phyloP scores from a whole-genome alignment of 2,797 vertebrate species.

The Schizopygopsis pylzovi region DNA sequence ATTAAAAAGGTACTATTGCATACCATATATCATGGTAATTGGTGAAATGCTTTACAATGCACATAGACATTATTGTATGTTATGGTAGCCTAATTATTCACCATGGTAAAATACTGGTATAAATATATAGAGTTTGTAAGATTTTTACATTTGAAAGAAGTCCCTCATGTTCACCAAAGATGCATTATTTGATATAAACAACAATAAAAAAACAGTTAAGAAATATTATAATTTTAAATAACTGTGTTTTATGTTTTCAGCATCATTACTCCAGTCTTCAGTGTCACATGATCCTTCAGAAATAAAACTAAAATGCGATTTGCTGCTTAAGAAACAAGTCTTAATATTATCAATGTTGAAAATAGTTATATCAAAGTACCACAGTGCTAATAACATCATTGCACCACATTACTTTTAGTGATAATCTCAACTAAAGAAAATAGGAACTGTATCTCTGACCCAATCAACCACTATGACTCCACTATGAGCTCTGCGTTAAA shows the following conservation, averaged over 20 bases:
- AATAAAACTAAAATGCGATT: background rate
- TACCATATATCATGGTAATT: background rate
- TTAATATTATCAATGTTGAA: background rate
- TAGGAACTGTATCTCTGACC: background rate
- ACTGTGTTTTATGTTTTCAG: background rate
- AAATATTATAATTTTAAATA: background rate
- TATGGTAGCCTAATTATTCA: background rate
- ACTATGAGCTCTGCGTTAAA: background rate
- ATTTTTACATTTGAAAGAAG: background rate
- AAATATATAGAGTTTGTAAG: background rate
- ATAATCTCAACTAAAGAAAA: conserved; percentile 13
- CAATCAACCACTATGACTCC: conserved; percentile 20
- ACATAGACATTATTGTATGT: background rate
- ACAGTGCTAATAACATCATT: background rate
- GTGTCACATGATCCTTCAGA: background rate
- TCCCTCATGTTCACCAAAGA: background rate
- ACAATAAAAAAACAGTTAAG: background rate
- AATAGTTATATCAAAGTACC: background rate
- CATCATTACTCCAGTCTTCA: background rate
- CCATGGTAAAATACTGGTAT: background rate
- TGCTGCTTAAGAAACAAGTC: background rate
- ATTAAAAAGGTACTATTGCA: background rate
- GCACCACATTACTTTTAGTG: background rate
- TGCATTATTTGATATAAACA: background rate
- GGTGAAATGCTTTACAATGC: background rate